Evolutionary conservation across 2,113 vertebrate species (phyloP).

Genomic region (Ceyx margarethae): DNA sequence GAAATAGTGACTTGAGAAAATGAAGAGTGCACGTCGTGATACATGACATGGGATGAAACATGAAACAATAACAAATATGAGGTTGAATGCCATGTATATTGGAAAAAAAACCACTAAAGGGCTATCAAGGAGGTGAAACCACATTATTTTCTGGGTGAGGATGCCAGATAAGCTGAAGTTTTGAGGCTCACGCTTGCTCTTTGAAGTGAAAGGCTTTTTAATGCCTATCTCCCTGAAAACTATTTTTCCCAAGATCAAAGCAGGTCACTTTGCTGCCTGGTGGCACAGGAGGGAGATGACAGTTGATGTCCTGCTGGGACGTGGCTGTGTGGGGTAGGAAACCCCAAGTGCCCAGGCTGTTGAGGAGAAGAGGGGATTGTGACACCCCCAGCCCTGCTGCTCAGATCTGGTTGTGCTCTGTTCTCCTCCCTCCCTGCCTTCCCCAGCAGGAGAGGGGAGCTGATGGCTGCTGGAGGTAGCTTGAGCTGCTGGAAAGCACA

Average conservation of each 20-base stretch:
- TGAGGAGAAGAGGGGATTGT: not conserved
- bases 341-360: not conserved
- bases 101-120: not conserved
- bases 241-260: not conserved
- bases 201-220: not conserved
- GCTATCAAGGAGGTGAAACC: not conserved
- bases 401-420: not conserved
- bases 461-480: not conserved
- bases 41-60: not conserved
- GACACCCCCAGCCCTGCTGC: not conserved
- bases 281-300: not conserved
- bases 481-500: not conserved
- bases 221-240: not conserved
- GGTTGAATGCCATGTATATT: not conserved
- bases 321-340: fast-evolving
- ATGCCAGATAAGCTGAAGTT: not conserved
- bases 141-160: not conserved
- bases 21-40: not conserved
- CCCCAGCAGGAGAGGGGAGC: not conserved
- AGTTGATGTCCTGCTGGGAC: not conserved
- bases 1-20: not conserved
- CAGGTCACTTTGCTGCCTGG: fast-evolving
- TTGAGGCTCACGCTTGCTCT: not conserved
- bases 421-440: not conserved
- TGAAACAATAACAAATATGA: not conserved